Percentiles rank a stretch among this genome's conserved stretches.
These are phyloP conservation scores for Drosophila recens DNA, from an alignment of 2,888 invertebrate species.

Conservation along the genomic window DNA sequence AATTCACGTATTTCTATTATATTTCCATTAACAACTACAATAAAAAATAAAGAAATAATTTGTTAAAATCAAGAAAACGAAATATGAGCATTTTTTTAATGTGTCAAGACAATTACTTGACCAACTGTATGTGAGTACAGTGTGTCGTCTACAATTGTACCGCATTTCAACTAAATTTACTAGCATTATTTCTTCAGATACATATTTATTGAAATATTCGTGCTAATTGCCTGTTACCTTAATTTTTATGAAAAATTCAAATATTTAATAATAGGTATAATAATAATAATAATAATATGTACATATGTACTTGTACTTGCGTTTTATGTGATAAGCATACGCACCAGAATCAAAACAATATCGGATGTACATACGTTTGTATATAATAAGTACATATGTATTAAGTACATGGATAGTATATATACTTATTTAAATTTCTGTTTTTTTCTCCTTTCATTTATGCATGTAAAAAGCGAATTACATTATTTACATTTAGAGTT, in stretches of 20 bases:
- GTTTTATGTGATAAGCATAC: conserved; percentile 5
- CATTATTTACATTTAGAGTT: conserved; percentile 40
- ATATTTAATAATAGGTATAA: background rate
- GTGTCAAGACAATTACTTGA: background rate
- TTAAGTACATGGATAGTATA: background rate
- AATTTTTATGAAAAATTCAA: background rate
- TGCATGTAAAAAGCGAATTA: conserved; percentile 24
- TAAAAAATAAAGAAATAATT: background rate
- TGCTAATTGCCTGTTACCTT: background rate
- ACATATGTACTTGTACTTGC: conserved; percentile 6
- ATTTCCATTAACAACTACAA: background rate
- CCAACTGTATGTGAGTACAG: background rate
- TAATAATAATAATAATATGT: conserved; percentile 6
- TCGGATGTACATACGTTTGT: background rate
- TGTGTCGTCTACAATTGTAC: conserved; percentile 9
- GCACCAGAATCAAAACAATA: conserved; percentile 9
- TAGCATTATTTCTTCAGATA: conserved; percentile 25
- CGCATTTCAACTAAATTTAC: conserved; percentile 50
- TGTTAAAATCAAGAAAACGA: background rate
- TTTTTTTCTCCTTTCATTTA: conserved; percentile 5
- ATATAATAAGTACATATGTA: background rate
- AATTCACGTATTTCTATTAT: background rate
- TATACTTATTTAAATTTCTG: conserved; percentile 1
- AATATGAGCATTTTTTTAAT: background rate
- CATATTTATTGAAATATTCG: conserved; percentile 4